Conservation (phyloP, 2,888 invertebrate genomes). For the Branchellion lobata region DNA sequence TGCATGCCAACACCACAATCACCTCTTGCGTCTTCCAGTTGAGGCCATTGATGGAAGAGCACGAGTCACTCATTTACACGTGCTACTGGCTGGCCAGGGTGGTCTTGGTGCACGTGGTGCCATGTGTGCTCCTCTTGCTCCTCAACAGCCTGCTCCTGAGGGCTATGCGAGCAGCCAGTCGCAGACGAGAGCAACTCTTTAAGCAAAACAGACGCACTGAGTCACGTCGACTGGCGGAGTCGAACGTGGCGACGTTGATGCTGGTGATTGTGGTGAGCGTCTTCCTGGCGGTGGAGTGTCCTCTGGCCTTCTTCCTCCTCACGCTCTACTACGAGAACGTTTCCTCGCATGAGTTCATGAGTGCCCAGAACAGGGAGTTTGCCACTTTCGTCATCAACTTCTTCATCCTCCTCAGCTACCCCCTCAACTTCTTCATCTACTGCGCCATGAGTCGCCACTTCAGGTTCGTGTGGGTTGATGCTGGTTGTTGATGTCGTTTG, state of each 20-base stretch:
- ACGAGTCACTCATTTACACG: slow-evolving; percentile 70
- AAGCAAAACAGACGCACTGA: slow-evolving; percentile 67
- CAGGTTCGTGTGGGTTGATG: no score
- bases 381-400: slow-evolving; percentile 75
- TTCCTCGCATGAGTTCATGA: slow-evolving; percentile 44
- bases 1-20: slow-evolving; percentile 53
- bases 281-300: slow-evolving; percentile 64
- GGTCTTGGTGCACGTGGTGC: slow-evolving; percentile 84
- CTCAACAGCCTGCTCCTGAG: slow-evolving; percentile 82
- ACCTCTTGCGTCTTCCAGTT: slow-evolving; percentile 52
- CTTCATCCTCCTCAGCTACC: slow-evolving; percentile 85
- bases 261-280: slow-evolving; percentile 60
- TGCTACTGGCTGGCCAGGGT: slow-evolving; percentile 78
- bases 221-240: slow-evolving; percentile 59
- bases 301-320: slow-evolving; percentile 64
- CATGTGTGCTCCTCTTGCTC: slow-evolving; percentile 82
- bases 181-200: slow-evolving; percentile 75
- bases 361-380: slow-evolving; percentile 36
- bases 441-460: slow-evolving; percentile 94
- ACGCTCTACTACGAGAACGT: slow-evolving; percentile 73
- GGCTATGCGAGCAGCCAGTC: slow-evolving; percentile 80
- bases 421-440: slow-evolving; percentile 90
- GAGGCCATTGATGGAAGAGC: slow-evolving; percentile 47
- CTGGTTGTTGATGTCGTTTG: no score
- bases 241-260: slow-evolving; percentile 57